phyloP scores from a whole-genome alignment of 2,797 vertebrate genomes.

The Betta splendens region DNA sequence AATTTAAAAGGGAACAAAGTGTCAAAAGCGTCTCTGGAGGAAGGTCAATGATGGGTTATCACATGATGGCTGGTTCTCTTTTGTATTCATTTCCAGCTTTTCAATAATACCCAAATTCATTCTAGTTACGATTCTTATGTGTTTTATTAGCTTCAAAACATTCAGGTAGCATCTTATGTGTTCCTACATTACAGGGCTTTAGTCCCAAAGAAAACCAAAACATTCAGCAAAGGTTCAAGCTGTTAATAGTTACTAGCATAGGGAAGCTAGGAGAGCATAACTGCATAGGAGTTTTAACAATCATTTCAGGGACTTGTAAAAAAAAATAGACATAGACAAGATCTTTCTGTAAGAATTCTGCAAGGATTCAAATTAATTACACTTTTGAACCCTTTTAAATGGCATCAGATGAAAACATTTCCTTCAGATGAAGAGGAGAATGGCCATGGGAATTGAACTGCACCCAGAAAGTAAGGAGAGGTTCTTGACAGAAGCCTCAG shows the following conservation, averaged over 20 bases:
- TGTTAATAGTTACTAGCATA: background rate
- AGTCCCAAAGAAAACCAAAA: background rate
- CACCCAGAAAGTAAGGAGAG: background rate
- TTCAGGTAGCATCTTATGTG: background rate
- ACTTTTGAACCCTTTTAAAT: background rate
- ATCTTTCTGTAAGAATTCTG: background rate
- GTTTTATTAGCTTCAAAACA: background rate
- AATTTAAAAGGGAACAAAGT: background rate
- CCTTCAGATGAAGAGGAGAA: background rate
- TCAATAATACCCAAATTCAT: background rate
- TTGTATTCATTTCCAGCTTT: background rate
- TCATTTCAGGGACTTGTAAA: background rate
- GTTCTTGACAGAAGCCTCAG: background rate
- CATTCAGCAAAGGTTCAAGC: background rate
- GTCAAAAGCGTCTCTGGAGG: background rate
- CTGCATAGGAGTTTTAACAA: background rate
- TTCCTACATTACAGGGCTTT: background rate
- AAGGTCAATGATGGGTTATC: background rate
- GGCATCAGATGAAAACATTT: background rate
- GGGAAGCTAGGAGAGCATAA: too few relatives aligned
- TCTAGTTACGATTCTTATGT: background rate
- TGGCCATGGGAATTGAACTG: background rate
- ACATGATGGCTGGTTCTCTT: background rate
- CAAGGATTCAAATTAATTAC: background rate
- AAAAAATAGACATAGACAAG: background rate